phyloP scores from a whole-genome alignment of 2,888 invertebrate species.

The Pristionchus exspectatus region DNA sequence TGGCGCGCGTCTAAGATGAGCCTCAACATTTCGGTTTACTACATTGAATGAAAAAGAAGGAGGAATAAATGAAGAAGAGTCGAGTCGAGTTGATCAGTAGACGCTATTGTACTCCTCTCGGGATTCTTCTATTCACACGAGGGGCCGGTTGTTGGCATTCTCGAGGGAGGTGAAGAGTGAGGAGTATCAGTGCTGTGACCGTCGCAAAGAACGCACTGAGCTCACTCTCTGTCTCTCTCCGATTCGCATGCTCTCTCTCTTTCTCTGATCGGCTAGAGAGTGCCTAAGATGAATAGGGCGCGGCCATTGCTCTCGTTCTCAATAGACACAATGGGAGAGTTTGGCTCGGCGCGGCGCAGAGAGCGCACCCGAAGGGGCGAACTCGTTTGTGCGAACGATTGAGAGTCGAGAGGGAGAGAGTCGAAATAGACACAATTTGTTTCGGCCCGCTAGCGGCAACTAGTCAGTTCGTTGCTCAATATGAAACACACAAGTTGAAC shows the following conservation, averaged over 20 bases:
- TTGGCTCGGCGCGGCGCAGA: neutral
- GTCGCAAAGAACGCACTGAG: neutral
- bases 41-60: neutral
- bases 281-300: neutral
- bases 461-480: neutral
- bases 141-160: constrained; percentile 27
- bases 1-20: neutral
- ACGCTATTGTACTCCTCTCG: neutral
- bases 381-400: constrained; percentile 11
- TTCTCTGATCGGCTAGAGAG: neutral
- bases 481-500: neutral
- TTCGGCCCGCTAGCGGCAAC: neutral
- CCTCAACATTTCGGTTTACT: constrained; percentile 34
- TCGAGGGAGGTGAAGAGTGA: neutral
- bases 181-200: constrained; percentile 13
- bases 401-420: constrained; percentile 21
- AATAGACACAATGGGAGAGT: constrained; percentile 38
- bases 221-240: neutral
- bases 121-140: neutral
- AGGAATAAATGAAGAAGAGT: neutral
- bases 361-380: neutral
- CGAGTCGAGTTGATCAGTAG: constrained; percentile 2
- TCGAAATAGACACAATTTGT: constrained; percentile 9
- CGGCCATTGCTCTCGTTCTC: neutral
- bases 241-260: neutral